These are phyloP conservation scores for Halcyon chelicuti DNA, from an alignment of 2,797 vertebrate species.

Conservation along the genomic window DNA sequence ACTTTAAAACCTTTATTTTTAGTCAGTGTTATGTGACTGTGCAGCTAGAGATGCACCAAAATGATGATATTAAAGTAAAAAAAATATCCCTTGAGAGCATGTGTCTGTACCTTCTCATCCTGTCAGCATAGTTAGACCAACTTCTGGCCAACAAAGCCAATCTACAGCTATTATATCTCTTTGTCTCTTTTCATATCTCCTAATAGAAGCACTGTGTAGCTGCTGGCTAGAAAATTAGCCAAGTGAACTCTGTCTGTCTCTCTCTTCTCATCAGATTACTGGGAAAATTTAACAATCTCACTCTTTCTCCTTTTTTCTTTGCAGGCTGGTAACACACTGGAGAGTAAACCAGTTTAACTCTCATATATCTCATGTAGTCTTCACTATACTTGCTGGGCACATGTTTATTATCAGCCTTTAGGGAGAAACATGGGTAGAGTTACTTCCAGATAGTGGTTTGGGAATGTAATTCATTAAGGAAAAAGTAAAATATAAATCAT, in stretches of 20 bases:
- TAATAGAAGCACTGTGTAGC: conserved; percentile 82
- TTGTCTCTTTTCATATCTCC: conserved; percentile 83
- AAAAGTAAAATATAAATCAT: conserved; percentile 48
- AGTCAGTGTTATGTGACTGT: conserved; percentile 34
- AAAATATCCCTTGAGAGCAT: neutral
- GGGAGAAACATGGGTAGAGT: neutral
- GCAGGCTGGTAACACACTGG: conserved; percentile 73
- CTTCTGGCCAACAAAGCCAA: conserved; percentile 59
- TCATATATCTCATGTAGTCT: conserved; percentile 52
- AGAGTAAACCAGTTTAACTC: conserved; percentile 72
- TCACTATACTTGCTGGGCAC: conserved; percentile 38
- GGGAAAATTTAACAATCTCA: conserved; percentile 71
- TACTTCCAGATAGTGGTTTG: neutral
- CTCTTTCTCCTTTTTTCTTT: conserved; percentile 38
- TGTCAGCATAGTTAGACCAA: conserved; percentile 16
- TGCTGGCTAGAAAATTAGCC: conserved; percentile 78
- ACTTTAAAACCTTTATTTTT: conserved; percentile 35
- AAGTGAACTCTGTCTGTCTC: conserved; percentile 71
- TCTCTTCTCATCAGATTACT: conserved; percentile 77
- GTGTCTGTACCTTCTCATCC: neutral
- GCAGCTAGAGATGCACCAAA: conserved; percentile 34
- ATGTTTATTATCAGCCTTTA: conserved; percentile 50
- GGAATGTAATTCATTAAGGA: neutral
- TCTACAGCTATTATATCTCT: conserved; percentile 78
- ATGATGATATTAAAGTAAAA: conserved; percentile 41